These are phyloP conservation scores for Alouatta palliata DNA, from an alignment of 2,113 vertebrate species.

Conservation along the genomic window DNA sequence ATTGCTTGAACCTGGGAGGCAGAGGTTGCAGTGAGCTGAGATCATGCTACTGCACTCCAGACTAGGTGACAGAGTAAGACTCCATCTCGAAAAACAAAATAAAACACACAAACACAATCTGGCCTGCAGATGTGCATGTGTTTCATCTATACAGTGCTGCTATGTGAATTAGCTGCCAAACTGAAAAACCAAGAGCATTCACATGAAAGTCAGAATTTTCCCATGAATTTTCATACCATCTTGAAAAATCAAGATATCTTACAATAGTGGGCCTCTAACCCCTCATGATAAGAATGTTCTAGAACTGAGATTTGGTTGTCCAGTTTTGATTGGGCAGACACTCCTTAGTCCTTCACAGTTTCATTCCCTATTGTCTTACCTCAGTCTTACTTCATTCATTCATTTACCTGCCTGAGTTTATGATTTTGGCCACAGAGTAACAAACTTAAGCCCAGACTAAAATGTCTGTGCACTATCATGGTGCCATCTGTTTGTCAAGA, in stretches of 20 bases:
- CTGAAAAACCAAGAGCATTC: background rate
- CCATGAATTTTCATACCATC: background rate
- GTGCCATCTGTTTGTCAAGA: background rate
- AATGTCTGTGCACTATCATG: background rate
- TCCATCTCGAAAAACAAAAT: background rate
- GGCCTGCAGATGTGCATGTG: constrained; percentile 56
- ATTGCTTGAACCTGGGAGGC: no score
- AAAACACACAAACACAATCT: constrained; percentile 36
- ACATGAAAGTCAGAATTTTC: constrained; percentile 19
- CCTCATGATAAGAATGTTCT: background rate
- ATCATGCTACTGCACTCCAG: no score
- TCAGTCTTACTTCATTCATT: background rate
- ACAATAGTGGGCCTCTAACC: no score
- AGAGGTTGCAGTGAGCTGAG: no score
- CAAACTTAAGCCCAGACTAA: background rate
- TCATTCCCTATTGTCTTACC: background rate
- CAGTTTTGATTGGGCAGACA: background rate
- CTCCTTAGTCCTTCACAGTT: fast-evolving
- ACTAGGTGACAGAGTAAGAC: no score
- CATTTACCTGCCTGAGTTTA: background rate
- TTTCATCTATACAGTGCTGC: background rate
- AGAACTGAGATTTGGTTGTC: background rate
- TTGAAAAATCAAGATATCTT: constrained; percentile 21
- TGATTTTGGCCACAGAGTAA: background rate
- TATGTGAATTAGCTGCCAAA: background rate